A percentile compares a stretch with the other conserved stretches of the same genome.
Conservation (phyloP, 1,140 invertebrate species). For the Bombus turneri region DNA sequence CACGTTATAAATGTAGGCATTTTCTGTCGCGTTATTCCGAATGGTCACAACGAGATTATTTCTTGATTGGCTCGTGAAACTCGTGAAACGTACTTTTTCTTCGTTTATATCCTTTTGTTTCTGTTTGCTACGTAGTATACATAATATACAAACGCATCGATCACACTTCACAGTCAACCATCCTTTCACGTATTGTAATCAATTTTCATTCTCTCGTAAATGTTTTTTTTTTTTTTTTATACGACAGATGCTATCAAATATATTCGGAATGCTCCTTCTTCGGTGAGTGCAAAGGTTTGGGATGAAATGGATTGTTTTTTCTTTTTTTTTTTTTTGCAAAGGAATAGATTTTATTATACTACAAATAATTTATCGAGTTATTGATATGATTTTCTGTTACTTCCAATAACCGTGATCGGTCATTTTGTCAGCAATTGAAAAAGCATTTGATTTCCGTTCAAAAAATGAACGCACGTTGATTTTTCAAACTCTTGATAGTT, state of each 20-base stretch:
- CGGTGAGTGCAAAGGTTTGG: background rate
- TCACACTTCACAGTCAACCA: background rate
- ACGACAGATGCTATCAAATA: background rate
- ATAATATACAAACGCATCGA: background rate
- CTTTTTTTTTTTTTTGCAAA: too few species aligned
- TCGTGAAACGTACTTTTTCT: background rate
- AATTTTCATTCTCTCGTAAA: background rate
- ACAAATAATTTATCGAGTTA: background rate
- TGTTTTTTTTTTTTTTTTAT: background rate
- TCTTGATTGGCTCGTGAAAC: background rate
- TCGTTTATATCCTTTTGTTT: background rate
- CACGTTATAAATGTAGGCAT: background rate
- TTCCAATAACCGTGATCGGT: too few species aligned
- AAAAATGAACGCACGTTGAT: too few species aligned
- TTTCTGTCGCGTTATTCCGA: fast-evolving
- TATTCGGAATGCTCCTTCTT: background rate
- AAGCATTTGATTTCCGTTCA: too few species aligned
- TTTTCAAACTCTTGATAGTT: background rate
- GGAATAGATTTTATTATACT: background rate
- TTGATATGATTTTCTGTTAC: too few species aligned
- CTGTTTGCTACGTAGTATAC: background rate
- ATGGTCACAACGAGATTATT: background rate
- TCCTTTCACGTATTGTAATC: too few species aligned
- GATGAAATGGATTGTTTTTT: background rate
- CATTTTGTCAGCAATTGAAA: too few species aligned